Evolutionary conservation across 2,113 vertebrate genomes (phyloP).

Genomic region (Hiodon tergisus): DNA sequence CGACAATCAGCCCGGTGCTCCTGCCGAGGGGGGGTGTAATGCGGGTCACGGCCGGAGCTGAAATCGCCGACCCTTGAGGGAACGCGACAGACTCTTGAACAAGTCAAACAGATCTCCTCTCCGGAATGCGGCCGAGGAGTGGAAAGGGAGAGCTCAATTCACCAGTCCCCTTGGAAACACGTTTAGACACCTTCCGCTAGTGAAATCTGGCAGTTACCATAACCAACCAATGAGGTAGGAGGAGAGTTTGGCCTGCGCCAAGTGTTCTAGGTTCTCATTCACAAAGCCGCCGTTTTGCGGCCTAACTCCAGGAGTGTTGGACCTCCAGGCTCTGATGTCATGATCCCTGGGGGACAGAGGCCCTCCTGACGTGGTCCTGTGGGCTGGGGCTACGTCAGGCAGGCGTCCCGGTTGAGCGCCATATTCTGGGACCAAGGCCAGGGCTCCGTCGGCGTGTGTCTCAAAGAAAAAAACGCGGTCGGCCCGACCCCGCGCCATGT

Average conservation of each 20-base stretch:
- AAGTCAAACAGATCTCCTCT: not conserved
- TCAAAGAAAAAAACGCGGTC: not conserved
- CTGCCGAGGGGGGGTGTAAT: not conserved
- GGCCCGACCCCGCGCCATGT: not conserved
- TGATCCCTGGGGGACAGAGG: constrained; percentile 20
- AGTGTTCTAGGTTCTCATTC: constrained; percentile 15
- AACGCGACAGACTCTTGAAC: not conserved
- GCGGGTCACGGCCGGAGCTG: not conserved
- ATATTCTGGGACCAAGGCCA: constrained; percentile 12
- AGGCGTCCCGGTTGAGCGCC: not conserved
- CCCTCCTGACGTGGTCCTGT: not conserved
- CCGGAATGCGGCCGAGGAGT: no score
- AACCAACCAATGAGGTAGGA: not conserved
- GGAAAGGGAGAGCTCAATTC: no score
- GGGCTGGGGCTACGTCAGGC: constrained; percentile 6
- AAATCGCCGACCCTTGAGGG: not conserved
- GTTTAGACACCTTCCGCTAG: not conserved
- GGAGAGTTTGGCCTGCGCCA: not conserved
- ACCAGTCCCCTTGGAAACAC: no score
- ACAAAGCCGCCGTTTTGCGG: not conserved
- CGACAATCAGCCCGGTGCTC: constrained; percentile 30
- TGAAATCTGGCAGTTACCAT: constrained; percentile 21
- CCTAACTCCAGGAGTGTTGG: constrained; percentile 10
- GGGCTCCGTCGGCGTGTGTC: not conserved
- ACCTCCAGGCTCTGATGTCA: constrained; percentile 19